Evolutionary conservation across 1,140 invertebrate species (phyloP), one percentile per base, ranked within the genome.

Genomic region (Harpegnathos saltator): DNA sequence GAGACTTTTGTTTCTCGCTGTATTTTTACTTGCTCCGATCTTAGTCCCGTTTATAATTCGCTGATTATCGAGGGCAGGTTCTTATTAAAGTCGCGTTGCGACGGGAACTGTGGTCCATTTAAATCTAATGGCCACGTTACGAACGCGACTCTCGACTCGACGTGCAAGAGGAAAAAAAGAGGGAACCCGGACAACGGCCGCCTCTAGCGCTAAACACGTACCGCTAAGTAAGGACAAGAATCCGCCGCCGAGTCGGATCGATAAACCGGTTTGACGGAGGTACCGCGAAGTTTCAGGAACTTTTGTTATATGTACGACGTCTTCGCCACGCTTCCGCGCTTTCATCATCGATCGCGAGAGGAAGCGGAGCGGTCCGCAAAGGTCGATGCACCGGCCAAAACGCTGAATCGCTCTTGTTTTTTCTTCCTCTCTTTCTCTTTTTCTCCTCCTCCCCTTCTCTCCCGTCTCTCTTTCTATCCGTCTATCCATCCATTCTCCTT

Each of bases 251-350:
- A 65, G 19, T 44, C 7, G 29, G 24, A 78, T 78, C 75, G 52
- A 78, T 78, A 69, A 69, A 78, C 75, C 75, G 50, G 75, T 78
- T 78, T 58, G 5, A 17, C 44, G 14, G 52, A 71, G 33, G 52
- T 66, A 69, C 29, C 33, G 5, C 44, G 14, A 19, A 63, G 65
- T 69, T 71, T 26, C 54, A 80, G 33, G 66, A 80, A 80, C 65
- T 80, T 80, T 69, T 80, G 26, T 78, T 77, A 65, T 75, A n/a
- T n/a, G n/a, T n/a, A 66, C 26, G 44, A 44, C 24, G 19, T 80
- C 63, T 78, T 78, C 3, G 65, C 24, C 22, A 56, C 50, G 50
- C 50, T 78, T 78, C 75, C 75, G 75, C 65, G 33, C 26, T 80
- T 68, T 56, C 48, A 7, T 58, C 22, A 69, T 71, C 65, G 75